phyloP scores from a whole-genome alignment of 2,113 vertebrate genomes.

The Azemiops feae region DNA sequence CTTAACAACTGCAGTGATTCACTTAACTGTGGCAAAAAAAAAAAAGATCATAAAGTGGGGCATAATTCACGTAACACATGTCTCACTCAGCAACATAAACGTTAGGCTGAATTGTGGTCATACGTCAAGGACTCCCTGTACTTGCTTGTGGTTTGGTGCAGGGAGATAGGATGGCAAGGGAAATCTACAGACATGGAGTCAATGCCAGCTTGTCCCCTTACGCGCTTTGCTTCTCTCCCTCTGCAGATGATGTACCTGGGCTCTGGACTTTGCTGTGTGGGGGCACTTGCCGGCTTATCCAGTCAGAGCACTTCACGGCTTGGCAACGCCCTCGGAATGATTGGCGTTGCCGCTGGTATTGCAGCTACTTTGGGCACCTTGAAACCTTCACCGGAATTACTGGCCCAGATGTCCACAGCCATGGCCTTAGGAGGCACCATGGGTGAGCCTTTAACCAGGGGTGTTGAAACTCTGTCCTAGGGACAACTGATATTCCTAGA shows the following conservation, averaged over 20 bases:
- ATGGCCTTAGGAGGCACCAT: conserved; percentile 72
- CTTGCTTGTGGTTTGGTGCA: neutral
- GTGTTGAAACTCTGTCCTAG: neutral
- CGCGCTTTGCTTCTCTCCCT: rapidly evolving
- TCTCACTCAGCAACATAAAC: neutral
- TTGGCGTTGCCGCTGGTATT: conserved; percentile 70
- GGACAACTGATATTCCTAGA: neutral
- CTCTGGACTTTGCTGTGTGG: conserved; percentile 74
- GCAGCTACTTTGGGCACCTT: conserved; percentile 68
- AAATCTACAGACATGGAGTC: neutral
- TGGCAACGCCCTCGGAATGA: conserved; percentile 72
- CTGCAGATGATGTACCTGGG: conserved; percentile 72
- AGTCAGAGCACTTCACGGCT: conserved; percentile 68
- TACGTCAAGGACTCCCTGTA: neutral
- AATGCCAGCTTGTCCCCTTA: neutral
- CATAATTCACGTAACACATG: neutral
- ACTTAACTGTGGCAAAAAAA: neutral
- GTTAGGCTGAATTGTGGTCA: neutral
- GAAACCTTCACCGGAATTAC: conserved; percentile 73
- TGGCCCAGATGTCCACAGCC: conserved; percentile 63
- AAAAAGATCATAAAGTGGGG: neutral
- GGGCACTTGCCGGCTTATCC: conserved; percentile 64
- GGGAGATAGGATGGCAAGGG: neutral
- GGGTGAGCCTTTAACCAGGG: conserved; percentile 36
- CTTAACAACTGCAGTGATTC: neutral